Percentiles rank a stretch among this genome's conserved stretches.
These are phyloP conservation scores for Agapostemon virescens DNA, from an alignment of 2,888 invertebrate species.

Conservation along the genomic window DNA sequence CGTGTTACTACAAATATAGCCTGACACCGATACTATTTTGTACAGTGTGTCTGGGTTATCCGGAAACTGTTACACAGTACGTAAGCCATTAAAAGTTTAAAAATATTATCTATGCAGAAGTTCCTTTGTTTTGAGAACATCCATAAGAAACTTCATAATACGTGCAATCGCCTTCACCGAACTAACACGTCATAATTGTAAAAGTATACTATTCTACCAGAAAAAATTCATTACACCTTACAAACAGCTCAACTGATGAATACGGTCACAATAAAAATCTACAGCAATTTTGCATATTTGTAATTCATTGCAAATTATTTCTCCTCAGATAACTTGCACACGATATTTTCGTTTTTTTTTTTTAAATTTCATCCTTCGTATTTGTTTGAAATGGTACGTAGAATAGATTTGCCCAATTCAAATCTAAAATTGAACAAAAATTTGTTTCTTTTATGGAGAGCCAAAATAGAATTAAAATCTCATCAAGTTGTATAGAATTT, in stretches of 20 bases:
- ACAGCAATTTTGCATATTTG: not conserved
- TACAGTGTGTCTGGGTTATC: constrained; percentile 2
- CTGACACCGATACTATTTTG: not conserved
- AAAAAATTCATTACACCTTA: not conserved
- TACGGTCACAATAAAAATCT: not conserved
- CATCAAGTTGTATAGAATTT: not conserved
- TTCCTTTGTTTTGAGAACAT: not conserved
- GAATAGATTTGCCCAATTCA: too few species aligned
- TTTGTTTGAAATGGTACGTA: too few species aligned
- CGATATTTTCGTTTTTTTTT: too few species aligned
- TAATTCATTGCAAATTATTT: too few species aligned
- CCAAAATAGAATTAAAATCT: not conserved
- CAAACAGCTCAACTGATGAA: too few species aligned
- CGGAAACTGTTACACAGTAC: not conserved
- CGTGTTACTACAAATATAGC: constrained; percentile 5
- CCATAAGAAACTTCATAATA: not conserved
- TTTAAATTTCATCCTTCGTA: not conserved
- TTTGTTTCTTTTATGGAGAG: not conserved
- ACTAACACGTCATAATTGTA: not conserved
- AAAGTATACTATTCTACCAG: not conserved
- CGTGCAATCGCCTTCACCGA: not conserved
- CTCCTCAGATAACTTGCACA: not conserved
- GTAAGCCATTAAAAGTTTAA: not conserved
- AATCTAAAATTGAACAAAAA: not conserved
- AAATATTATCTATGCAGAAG: not conserved